Evolutionary conservation across 2,113 vertebrate genomes (phyloP).

Genomic region (Hippocampus mohnikei): DNA sequence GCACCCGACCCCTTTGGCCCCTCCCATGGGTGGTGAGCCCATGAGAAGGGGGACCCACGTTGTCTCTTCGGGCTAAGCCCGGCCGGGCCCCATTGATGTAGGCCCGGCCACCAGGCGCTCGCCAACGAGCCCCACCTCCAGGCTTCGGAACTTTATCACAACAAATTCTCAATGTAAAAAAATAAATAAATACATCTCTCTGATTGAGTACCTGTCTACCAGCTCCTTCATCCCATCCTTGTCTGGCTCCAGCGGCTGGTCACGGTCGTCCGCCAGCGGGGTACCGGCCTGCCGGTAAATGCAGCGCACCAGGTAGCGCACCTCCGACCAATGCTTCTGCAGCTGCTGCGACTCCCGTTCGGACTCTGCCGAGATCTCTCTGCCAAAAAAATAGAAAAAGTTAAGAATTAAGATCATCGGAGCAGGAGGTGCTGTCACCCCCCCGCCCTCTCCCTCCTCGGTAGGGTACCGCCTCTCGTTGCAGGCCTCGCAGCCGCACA

Average conservation of each 20-base stretch:
- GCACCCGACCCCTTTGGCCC: too few relatives aligned
- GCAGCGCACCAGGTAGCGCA: conserved; percentile 92
- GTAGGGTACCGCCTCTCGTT: conserved; percentile 82
- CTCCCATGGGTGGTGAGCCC: too few relatives aligned
- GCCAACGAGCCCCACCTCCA: too few relatives aligned
- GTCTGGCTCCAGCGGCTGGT: conserved; percentile 87
- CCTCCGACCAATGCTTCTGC: conserved; percentile 96
- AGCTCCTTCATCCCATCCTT: conserved; percentile 94
- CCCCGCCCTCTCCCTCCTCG: too few relatives aligned
- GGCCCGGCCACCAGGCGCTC: too few relatives aligned
- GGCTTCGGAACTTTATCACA: too few relatives aligned
- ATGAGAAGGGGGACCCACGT: too few relatives aligned
- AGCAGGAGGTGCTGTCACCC: neutral
- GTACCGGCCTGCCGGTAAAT: conserved; percentile 95
- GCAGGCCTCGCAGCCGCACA: conserved; percentile 90
- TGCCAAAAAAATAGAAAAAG: conserved; percentile 33
- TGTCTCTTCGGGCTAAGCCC: too few relatives aligned
- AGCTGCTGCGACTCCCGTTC: conserved; percentile 94
- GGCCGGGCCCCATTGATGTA: too few relatives aligned
- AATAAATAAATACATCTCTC: neutral
- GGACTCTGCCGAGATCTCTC: conserved; percentile 87
- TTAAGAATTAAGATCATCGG: neutral
- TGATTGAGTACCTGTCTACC: conserved; percentile 82
- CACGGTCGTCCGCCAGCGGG: conserved; percentile 88
- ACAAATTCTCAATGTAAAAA: too few relatives aligned